Evolutionary conservation across 1,140 invertebrate species (phyloP), one percentile per base, ranked within the genome.

Genomic region (Drosophila yakuba): DNA sequence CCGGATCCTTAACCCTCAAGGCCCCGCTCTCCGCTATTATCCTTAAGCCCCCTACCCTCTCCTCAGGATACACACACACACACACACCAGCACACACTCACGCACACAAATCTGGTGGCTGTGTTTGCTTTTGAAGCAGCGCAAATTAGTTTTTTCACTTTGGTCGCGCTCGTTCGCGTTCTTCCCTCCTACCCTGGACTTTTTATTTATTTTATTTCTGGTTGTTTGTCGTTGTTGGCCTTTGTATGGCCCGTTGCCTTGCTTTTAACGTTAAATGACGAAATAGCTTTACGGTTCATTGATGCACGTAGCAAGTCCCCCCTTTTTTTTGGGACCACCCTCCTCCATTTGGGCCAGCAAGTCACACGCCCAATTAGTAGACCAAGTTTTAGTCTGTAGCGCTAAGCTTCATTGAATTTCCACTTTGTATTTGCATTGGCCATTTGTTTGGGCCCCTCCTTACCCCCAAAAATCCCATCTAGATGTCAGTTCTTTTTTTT

Each of bases 61-160:
- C 12, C 1, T n/a, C 48, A n/a, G 36, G 25, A 41, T 41, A 32
- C 28, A 20, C 20, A 43, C 35, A 47, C 36, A 38, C 44, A n/a
- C n/a, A 47, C 54, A 45, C 36, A 23, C 15, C 20, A 35, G 4
- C 25, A 25, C 25, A 4, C 32, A 32, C 32, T 32, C 32, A 32
- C 32, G 32, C 32, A 8, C 32, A 32, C 8, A 32, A 8, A 10
- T 32, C 39, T 11, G 15, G 44, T 36, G 17, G 10, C 20, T 68
- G 69, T 86, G 82, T 90, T 90, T 90, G 86, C 88, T 90, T 90
- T 90, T 90, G 79, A 90, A 90, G 86, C 82, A 90, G 86, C 86
- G 88, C 88, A 90, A 90, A 90, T 90, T 90, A 90, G 86, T 90
- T 90, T 90, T 90, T 90, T 90, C 83, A 88, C 83, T 88, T 88